Base-by-base conservation (phyloP, 2,888 invertebrate genomes). In the Cylloceria caligata region DNA sequence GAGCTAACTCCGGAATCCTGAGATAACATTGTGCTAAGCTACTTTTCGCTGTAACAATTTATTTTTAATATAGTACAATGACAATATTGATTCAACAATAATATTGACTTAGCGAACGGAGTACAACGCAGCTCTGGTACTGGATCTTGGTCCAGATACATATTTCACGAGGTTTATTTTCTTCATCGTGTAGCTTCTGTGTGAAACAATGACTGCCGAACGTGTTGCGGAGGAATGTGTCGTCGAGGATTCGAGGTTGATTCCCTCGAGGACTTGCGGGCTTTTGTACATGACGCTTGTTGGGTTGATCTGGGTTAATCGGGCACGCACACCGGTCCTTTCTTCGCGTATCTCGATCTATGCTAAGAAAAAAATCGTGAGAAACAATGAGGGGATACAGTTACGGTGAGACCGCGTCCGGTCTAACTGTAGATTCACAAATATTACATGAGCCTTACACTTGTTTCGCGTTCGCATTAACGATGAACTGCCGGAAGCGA, bases 371-470 rank as follows among this genome's bases (percentile, higher is more conserved):
- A 81, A 81, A 76, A 83, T 69, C 85, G 85, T 85, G 83, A 85
- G 82, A 85, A 84, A 80, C 80, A 85, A 83, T 80, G 64, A 67
- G 60, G 57, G 34, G 74, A 80, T 84, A 85, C 85, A 85, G 85
- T 85, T 84, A 81, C 24, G 62, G 55, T 69, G 65, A 67, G 79
- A 68, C 42, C 60, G 62, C 74, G 76, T 68, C 74, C 80, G 73
- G 84, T 78, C 49, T 72, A 85, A 84, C 84, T 84, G 85, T 85
- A 80, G 77, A 85, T 84, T 81, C 73, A 81, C 84, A 71, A 83
- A 81, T 83, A 69, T 80, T 77, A 74, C 62, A 49, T 64, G 49
- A 65, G 57, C 11, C 34, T 47, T 57, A 16, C 73, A 24, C 73
- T 45, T 39, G 52, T 52, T 55, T 65, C 9, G 27, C 1, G 7